Conservation (phyloP, 1,140 invertebrate species). For the Nephila pilipes region DNA sequence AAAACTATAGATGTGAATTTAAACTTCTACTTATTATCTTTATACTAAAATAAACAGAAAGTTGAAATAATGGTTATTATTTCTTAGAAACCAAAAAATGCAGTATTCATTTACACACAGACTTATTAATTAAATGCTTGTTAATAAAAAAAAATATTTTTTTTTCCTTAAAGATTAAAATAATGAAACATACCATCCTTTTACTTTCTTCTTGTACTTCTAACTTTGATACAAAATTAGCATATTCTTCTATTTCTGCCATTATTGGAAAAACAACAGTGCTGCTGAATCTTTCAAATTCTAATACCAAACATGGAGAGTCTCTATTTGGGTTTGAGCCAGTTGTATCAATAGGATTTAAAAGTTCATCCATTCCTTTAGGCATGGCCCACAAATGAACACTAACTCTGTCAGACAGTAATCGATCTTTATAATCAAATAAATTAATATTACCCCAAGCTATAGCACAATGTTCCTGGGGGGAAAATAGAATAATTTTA, state of each 20-base stretch:
- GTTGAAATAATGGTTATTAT: no score
- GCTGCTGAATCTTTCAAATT: slow-evolving; percentile 83
- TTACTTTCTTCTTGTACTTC: slow-evolving; percentile 74
- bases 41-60: no score
- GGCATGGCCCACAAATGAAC: slow-evolving; percentile 84
- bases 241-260: slow-evolving; percentile 82
- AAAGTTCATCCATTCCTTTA: slow-evolving; percentile 82
- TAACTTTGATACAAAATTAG: slow-evolving; percentile 78
- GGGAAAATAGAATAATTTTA: not conserved
- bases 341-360: slow-evolving; percentile 82
- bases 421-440: slow-evolving; percentile 84
- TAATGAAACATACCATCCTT: slow-evolving; percentile 17
- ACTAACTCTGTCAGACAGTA: slow-evolving; percentile 83
- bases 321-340: slow-evolving; percentile 84
- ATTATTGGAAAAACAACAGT: slow-evolving; percentile 82
- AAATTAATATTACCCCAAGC: slow-evolving; percentile 85
- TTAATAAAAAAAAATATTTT: no score
- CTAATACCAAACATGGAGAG: slow-evolving; percentile 83
- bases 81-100: no score
- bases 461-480: slow-evolving; percentile 83
- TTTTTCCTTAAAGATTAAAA: no score
- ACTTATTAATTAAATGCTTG: no score
- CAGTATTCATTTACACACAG: no score
- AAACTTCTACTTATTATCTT: no score
- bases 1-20: no score